These are phyloP conservation scores for Sebastes hubbsi DNA, from an alignment of 2,797 vertebrate species.

Conservation along the genomic window DNA sequence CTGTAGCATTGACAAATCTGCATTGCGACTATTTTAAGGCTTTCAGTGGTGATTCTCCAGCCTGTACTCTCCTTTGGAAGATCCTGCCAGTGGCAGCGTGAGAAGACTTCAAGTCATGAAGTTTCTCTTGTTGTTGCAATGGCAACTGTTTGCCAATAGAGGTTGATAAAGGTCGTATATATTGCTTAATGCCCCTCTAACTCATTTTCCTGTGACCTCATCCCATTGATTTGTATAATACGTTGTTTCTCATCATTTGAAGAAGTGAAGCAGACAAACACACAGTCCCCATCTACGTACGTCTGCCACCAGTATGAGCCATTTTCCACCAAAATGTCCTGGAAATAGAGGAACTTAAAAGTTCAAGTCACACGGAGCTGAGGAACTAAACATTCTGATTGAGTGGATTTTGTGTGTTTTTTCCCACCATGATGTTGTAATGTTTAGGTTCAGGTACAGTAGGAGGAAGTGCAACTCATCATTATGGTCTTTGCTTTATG, in stretches of 20 bases:
- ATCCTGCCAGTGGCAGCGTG: neutral
- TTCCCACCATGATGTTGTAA: neutral
- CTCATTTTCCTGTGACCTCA: neutral
- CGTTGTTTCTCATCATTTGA: neutral
- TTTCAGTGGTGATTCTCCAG: neutral
- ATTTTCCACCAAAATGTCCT: neutral
- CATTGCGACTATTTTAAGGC: neutral
- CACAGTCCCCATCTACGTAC: neutral
- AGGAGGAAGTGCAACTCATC: neutral
- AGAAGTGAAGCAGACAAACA: too few species aligned
- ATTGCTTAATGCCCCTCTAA: neutral
- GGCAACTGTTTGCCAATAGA: constrained; percentile 19
- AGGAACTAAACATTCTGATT: neutral
- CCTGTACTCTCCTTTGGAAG: neutral
- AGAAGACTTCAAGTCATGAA: neutral
- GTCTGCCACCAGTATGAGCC: neutral
- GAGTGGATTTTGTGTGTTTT: neutral
- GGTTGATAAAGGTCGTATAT: neutral
- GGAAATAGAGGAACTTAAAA: neutral
- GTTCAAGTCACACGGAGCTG: neutral
- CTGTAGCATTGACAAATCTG: neutral
- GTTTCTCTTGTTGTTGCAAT: neutral
- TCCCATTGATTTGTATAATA: neutral
- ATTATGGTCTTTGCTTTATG: neutral
- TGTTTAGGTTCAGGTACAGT: accelerated